These are phyloP conservation scores for Pseudomyrmex sp. DNA, from an alignment of 1,140 invertebrate species.

Conservation along the genomic window DNA sequence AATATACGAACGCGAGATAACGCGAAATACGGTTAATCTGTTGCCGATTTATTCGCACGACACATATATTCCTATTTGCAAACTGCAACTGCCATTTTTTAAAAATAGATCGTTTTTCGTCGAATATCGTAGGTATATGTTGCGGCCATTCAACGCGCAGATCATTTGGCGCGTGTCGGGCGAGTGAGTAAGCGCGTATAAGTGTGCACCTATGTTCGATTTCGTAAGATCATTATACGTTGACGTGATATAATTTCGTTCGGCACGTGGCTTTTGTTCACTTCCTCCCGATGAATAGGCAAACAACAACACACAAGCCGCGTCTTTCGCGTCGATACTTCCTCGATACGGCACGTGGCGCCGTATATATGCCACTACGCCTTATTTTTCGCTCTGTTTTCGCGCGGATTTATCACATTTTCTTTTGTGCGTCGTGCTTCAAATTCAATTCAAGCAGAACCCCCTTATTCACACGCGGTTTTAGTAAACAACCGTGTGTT, in stretches of 20 bases:
- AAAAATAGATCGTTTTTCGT: slow-evolving; percentile 51
- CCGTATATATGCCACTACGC: not conserved
- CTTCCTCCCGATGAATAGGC: not conserved
- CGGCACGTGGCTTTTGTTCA: slow-evolving; percentile 46
- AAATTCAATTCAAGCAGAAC: too few relatives aligned
- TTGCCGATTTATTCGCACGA: slow-evolving; percentile 40
- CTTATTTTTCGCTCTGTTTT: not conserved
- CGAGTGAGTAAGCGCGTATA: not conserved
- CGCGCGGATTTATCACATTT: too few relatives aligned
- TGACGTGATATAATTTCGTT: slow-evolving; percentile 6
- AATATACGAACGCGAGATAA: not conserved
- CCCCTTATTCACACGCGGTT: too few relatives aligned
- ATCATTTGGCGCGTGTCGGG: slow-evolving; percentile 26
- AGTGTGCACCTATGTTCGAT: not conserved
- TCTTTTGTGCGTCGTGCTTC: too few relatives aligned
- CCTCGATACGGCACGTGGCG: not conserved
- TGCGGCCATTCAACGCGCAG: not conserved
- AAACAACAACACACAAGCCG: not conserved
- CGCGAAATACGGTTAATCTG: slow-evolving; percentile 33
- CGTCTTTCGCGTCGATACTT: not conserved
- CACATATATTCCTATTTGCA: not conserved
- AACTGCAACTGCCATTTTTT: too few relatives aligned
- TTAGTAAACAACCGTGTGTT: too few relatives aligned
- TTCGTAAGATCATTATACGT: not conserved
- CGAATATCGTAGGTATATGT: not conserved